Evolutionary conservation across 2,888 invertebrate species (phyloP), one percentile per base, ranked within the genome.

Genomic region (Drosophila meridiana): DNA sequence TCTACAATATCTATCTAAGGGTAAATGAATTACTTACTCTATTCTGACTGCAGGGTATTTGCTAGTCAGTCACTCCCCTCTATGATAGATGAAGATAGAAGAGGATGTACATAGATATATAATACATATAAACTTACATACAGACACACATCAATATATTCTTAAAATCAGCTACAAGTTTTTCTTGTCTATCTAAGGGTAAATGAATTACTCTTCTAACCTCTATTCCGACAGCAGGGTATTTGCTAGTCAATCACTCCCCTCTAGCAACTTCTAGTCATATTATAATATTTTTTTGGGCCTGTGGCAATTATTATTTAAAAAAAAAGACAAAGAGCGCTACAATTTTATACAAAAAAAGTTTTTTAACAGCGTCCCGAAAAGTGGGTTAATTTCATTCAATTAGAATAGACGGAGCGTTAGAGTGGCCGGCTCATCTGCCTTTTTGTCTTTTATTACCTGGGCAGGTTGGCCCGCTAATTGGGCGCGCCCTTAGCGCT

Each of bases 381-480:
- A 76, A 87, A 85, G 68, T 85, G 76, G 87, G 87, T 89, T 87
- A 87, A 87, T 87, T 80, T 79, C 78, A 87, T 87, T 89, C 85
- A 87, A 85, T 89, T 89, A 87, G 78, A 87, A 87, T 82, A 76
- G 73, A 77, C 70, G 69, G 3, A 55, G 52, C 11, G 34, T 4
- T 38, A 11, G 78, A 48, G 34, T 20, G 45, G n/a, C 48, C 50
- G 48, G 28, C 42, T 47, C 66, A 67, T 74, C 47, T 65, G 56
- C 50, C 57, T 38, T 55, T 47, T n/a, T 61, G 58, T 63, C 60
- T 76, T 80, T 83, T 78, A 85, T 76, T 75, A 48, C 32, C 76
- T 69, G 57, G 60, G 65, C 69, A 80, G 75, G 80, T 67, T 64
- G 70, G 62, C 42, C 57, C 61, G 76, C 84, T 87, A 87, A 87